Evolutionary conservation across 2,888 invertebrate genomes (phyloP).

Genomic region (Anarsia innoxiella): DNA sequence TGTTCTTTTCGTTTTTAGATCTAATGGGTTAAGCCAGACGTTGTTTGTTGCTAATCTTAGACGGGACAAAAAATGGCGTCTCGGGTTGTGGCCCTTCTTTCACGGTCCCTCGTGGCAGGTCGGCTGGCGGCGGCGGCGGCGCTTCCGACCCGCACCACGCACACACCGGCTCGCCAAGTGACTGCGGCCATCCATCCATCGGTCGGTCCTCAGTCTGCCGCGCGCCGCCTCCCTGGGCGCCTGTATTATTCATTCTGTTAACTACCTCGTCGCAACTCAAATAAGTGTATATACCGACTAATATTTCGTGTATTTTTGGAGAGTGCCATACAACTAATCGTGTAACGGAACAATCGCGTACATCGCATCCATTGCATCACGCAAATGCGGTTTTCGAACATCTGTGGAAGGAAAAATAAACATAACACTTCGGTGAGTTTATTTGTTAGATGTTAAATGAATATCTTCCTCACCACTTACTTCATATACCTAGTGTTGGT

Average conservation of each 20-base stretch:
- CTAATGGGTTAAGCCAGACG: slow-evolving; percentile 46
- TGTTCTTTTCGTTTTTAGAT: slow-evolving; percentile 18
- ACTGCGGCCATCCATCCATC: too few species aligned
- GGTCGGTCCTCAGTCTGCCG: slow-evolving; percentile 56
- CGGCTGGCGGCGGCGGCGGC: too few species aligned
- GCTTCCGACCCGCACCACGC: slow-evolving; percentile 27
- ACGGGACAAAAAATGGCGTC: slow-evolving; percentile 56
- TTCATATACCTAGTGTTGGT: not conserved
- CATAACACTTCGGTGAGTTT: slow-evolving; percentile 65
- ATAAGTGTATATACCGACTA: slow-evolving; percentile 40
- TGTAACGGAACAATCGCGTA: slow-evolving; percentile 42
- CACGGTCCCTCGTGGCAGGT: slow-evolving; percentile 46
- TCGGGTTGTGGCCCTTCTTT: slow-evolving; percentile 39
- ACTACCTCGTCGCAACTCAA: slow-evolving; percentile 41
- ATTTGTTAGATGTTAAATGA: slow-evolving; percentile 32
- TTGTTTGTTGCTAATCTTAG: slow-evolving; percentile 61
- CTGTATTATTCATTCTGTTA: slow-evolving; percentile 34
- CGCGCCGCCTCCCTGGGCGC: slow-evolving; percentile 45
- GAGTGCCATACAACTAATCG: slow-evolving; percentile 37
- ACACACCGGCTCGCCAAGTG: slow-evolving; percentile 13
- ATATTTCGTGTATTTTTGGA: slow-evolving; percentile 41
- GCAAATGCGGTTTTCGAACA: slow-evolving; percentile 52
- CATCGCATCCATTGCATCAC: slow-evolving; percentile 32
- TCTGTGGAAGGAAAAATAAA: slow-evolving; percentile 58
- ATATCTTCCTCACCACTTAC: slow-evolving; percentile 26